Conservation (phyloP, 2,113 vertebrate species). For the Larimichthys polyactis region DNA sequence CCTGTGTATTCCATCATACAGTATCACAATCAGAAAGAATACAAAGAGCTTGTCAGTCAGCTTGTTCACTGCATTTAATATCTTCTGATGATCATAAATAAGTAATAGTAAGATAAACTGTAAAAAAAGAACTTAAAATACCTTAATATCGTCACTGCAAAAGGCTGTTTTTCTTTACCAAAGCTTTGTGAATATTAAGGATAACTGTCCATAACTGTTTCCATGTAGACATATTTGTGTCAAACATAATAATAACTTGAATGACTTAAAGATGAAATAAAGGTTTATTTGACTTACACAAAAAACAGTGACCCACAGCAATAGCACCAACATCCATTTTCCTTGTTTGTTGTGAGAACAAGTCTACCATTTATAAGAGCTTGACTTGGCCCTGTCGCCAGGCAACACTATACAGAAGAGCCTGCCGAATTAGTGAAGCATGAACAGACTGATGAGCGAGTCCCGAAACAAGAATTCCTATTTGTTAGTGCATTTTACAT, state of each 20-base stretch:
- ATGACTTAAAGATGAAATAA: constrained; percentile 5
- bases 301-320: constrained; percentile 42
- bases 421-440: constrained; percentile 65
- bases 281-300: constrained; percentile 7
- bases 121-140: background rate
- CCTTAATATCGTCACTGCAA: background rate
- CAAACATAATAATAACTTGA: background rate
- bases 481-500: constrained; percentile 49
- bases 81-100: constrained; percentile 2
- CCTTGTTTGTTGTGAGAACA: constrained; percentile 52
- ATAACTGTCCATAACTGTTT: background rate
- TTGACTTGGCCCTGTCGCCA: constrained; percentile 64
- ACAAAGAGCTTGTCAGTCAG: constrained; percentile 5
- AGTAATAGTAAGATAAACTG: background rate
- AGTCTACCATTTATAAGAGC: constrained; percentile 58
- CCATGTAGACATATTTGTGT: background rate
- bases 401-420: constrained; percentile 63
- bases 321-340: constrained; percentile 47
- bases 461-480: constrained; percentile 60
- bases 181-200: background rate
- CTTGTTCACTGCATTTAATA: constrained; percentile 15
- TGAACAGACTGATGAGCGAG: constrained; percentile 62
- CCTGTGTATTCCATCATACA: constrained; percentile 4
- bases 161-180: background rate
- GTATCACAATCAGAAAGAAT: background rate